Evolutionary conservation across 2,888 invertebrate genomes (phyloP), one percentile per base, ranked within the genome.

Genomic region (Agapostemon virescens): DNA sequence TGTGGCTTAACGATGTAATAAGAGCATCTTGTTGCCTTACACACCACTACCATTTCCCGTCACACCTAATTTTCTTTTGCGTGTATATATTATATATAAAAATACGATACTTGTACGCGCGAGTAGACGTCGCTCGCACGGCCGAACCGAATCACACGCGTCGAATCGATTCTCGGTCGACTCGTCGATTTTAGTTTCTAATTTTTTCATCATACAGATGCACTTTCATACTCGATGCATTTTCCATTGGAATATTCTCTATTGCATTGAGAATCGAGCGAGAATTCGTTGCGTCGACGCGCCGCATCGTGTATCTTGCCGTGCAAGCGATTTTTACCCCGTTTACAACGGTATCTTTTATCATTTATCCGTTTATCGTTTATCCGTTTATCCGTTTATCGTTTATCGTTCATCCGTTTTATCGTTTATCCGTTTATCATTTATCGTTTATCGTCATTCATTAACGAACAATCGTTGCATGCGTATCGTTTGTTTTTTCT

Each of bases 401-500:
- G 17, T 45, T 45, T 20, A 20, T 20, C 20, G 17, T 45, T 45
- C 6, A 45, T 45, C 0, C 36, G 2, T 38, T 40, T 40, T 13
- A 40, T 40, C 4, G 5, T 45, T 2, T 2, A 45, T 20, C 15
- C n/a, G 38, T 38, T 52, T 52, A 11, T n/a, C 11, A 2, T 11
- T 52, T 52, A 52, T 23, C 11, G 23, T 52, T 38, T 52, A n/a
- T 23, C n/a, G 11, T 52, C n/a, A 40, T 74, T 36, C 70, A 63
- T 71, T 40, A 71, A 73, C 74, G 84, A 76, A 77, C 13, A 33
- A 74, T 74, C 80, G 86, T 88, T 88, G 91, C 91, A 91, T 91
- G 91, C 78, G 88, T 90, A 90, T 88, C 86, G 87, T 90, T 88
- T 90, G 88, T 90, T 90, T n/a, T n/a, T n/a, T n/a, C n/a, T n/a